Base-by-base conservation (phyloP, 2,113 vertebrate species). In the Perca flavescens region DNA sequence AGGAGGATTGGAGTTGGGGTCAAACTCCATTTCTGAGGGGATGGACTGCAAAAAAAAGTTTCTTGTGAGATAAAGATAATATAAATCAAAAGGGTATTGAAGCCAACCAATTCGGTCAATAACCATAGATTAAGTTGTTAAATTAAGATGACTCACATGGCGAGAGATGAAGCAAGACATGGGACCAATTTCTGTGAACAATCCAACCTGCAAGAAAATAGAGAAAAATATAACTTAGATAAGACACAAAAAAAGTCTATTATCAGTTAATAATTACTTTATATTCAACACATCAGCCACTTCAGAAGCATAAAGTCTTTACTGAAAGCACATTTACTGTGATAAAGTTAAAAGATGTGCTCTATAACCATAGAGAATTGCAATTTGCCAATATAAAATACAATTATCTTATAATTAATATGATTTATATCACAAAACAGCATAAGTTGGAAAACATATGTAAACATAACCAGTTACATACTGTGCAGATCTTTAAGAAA, bases 101-200 rank as follows among this genome's bases (percentile, higher is more conserved):
- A 53, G 9, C 0, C 9, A 57, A 73, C 1, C 17, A 15, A 31
- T 31, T 54, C 8, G 63, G 46, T 13, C 8, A 16, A 21, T 0
- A 70, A 36, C 8, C 40, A 13, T 3, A 74, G 3, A 68, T 46
- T 43, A 43, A 43, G 40, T 43, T 43, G 40, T 43, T 43, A 43
- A 43, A 3, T 77, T 53, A 81, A 63, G 58, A n/a, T 71, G 77
- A 95, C 97, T 96, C 90, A 97, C 97, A 46, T 98, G 97, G 28
- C 97, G 95, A 49, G 97, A 98, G 73, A 98, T 98, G 90, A 98
- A 98, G 91, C 97, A 98, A n/a, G 97, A 97, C 97, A 98, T 98
- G 28, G 97, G 97, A 3, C 97, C 97, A 9, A 98, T 97, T 94
- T 98, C 97, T 58, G 97, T 98, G 92, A 98, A 98, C 58, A 98